A percentile compares a stretch with the other conserved stretches of the same genome.
Conservation (phyloP, 2,888 invertebrate genomes). For the Phanerotoma sp. region DNA sequence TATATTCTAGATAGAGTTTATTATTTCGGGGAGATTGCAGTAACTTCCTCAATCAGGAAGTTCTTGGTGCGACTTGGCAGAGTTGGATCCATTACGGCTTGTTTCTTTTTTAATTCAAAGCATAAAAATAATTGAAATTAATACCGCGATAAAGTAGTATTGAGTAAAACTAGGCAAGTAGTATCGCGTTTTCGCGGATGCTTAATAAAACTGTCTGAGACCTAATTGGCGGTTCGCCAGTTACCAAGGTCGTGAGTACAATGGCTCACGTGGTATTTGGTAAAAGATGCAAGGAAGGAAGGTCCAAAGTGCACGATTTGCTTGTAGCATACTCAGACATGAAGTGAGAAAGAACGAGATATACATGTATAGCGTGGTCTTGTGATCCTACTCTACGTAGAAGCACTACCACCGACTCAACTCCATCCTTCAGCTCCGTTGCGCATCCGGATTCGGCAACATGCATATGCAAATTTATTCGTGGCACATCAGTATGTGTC, state of each 20-base stretch:
- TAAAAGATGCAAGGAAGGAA: constrained; percentile 6
- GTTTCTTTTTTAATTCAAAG: too few relatives aligned
- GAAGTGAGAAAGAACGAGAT: too few relatives aligned
- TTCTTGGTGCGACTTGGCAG: too few relatives aligned
- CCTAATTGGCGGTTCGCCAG: constrained; percentile 37
- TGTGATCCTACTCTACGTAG: too few relatives aligned
- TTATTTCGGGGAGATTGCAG: too few relatives aligned
- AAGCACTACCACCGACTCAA: neutral
- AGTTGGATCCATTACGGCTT: too few relatives aligned
- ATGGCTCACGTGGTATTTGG: constrained; percentile 16
- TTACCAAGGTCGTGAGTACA: constrained; percentile 37
- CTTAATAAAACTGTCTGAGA: constrained; percentile 25
- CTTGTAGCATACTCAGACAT: neutral
- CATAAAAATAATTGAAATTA: too few relatives aligned
- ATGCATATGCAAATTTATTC: constrained; percentile 58
- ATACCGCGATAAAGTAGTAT: too few relatives aligned
- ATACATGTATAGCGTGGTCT: too few relatives aligned
- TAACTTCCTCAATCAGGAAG: too few relatives aligned
- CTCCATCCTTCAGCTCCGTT: constrained; percentile 11
- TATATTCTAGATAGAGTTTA: too few relatives aligned
- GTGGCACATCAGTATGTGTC: constrained; percentile 49
- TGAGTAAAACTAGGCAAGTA: neutral
- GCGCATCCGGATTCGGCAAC: constrained; percentile 48
- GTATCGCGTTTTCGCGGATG: neutral
- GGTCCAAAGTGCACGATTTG: constrained; percentile 2